phyloP scores from a whole-genome alignment of 2,888 invertebrate species.

The Punctoribates punctum region DNA sequence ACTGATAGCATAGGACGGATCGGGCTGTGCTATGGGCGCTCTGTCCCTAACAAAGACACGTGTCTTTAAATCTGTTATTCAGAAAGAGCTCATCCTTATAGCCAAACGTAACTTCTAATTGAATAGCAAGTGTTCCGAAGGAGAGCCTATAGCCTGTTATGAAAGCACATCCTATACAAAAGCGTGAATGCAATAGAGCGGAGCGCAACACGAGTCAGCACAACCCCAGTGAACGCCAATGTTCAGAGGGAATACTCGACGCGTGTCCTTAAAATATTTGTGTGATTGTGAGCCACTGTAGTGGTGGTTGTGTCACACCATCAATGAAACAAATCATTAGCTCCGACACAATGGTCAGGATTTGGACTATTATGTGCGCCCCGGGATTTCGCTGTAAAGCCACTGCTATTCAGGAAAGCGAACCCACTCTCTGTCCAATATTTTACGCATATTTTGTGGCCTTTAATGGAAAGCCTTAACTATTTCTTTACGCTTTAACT shows the following conservation, averaged over 20 bases:
- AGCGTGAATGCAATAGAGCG: background rate
- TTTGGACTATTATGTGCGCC: conserved; percentile 6
- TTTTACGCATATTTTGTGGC: background rate
- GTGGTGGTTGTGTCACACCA: conserved; percentile 21
- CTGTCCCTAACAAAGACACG: conserved; percentile 25
- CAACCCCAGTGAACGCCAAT: background rate
- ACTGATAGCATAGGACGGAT: conserved; percentile 3
- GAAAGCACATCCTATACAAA: conserved; percentile 5
- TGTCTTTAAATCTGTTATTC: conserved; percentile 33
- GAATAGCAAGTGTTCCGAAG: conserved; percentile 21
- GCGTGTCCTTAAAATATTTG: conserved; percentile 31
- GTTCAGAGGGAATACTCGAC: background rate
- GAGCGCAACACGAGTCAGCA: background rate
- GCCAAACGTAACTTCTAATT: conserved; percentile 3
- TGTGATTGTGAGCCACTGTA: background rate
- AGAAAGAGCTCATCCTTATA: conserved; percentile 13
- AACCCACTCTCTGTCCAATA: conserved; percentile 4
- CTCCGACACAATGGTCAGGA: conserved; percentile 26
- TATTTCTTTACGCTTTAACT: background rate
- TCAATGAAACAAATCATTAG: conserved; percentile 30
- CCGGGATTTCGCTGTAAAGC: background rate
- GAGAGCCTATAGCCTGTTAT: conserved; percentile 4
- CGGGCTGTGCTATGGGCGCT: background rate
- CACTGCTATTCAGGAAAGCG: background rate
- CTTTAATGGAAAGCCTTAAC: background rate